Base-by-base conservation (phyloP, 2,888 invertebrate species). In the Brachyptera risi region DNA sequence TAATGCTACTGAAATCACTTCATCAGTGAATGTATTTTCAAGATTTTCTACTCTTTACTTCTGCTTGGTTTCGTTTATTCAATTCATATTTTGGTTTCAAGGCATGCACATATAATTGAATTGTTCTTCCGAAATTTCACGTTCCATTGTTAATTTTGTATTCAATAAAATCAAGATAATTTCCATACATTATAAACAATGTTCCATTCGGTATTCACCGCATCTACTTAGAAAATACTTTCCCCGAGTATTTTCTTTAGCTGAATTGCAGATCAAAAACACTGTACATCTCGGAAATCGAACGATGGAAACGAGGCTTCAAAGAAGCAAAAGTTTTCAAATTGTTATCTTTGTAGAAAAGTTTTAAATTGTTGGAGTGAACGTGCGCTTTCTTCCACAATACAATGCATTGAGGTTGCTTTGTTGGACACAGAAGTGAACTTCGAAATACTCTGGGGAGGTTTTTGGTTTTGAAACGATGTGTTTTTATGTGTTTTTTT, bases 261-360 rank as follows among this genome's bases (percentile, higher is more conserved):
- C 42, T 7, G 42, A 47, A 11, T 47, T 11, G 47, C 47, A 47
- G 42, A 47, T 47, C 47, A 47, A 47, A 47, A n/a, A n/a, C n/a
- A 21, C 47, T 47, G n/a, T 44, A 19, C 23, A 19, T 47, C 19
- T 21, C 23, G 24, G 23, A 47, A 47, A 47, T 47, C 47, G 47
- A 47, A 24, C 11, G 21, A 23, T n/a, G 9, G 47, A 47, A 31
- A 47, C 47, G 23, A 9, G 24, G 47, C 47, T 11, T 47, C 35
- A 35, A 54, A 54, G 54, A 54, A 35, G 21, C 54, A n/a, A 54
- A 54, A 54, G 35, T 54, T 54, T 54, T 54, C 54, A 54, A 47
- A 54, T 54, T 21, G 54, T 54, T 54, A 54, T 35, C 23, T 54
- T 54, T 23, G 54, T 54, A 35, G 21, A 54, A 24, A 54, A 54